Conservation (phyloP, 2,113 vertebrate genomes). For the Neolamprologus sp. region DNA sequence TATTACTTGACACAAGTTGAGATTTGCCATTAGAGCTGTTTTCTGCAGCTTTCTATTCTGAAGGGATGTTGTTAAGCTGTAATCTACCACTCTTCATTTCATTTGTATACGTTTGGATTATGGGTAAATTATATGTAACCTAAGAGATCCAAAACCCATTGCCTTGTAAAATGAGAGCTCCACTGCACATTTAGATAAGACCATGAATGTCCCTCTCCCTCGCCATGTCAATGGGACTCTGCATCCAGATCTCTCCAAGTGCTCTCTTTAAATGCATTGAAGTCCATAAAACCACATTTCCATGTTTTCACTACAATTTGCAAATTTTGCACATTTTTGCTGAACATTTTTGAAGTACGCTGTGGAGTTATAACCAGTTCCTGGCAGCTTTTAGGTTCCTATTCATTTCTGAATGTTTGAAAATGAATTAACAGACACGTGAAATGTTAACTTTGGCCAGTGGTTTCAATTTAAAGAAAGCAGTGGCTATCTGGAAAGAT, state of each 20-base stretch:
- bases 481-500: background rate
- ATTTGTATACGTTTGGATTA: constrained; percentile 11
- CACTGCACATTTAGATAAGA: constrained; percentile 24
- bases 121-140: constrained; percentile 32
- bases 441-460: background rate
- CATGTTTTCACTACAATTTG: background rate
- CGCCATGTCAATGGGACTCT: background rate
- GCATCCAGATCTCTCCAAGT: background rate
- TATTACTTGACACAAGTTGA: background rate
- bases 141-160: background rate
- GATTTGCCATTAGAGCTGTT: background rate
- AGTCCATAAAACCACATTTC: background rate
- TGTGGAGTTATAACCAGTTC: background rate
- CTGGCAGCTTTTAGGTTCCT: background rate
- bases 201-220: background rate
- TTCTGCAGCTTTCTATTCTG: background rate
- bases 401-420: background rate
- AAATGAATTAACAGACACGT: background rate
- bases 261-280: background rate
- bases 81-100: background rate
- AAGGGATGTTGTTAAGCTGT: background rate
- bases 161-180: background rate
- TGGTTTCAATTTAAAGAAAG: background rate
- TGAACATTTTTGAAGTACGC: background rate
- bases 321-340: background rate